phyloP scores from a whole-genome alignment of 2,888 invertebrate genomes.

The Harpagoxenus sublaevis region DNA sequence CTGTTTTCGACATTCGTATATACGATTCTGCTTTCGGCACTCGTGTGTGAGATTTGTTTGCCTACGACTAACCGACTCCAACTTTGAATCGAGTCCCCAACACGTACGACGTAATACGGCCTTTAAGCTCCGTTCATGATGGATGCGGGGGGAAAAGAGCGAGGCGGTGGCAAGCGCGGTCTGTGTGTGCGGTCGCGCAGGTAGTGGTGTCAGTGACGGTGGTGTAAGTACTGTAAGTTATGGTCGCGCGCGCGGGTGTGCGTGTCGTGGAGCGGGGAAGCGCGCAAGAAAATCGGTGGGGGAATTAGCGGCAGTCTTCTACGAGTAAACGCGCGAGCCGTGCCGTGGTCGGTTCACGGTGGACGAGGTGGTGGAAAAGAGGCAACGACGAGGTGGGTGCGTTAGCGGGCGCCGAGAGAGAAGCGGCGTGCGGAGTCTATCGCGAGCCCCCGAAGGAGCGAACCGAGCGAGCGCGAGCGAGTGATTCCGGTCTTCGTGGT shows the following conservation, averaged over 20 bases:
- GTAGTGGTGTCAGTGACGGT: background rate
- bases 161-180: background rate
- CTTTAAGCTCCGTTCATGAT: conserved; percentile 1
- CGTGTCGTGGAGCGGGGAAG: conserved; percentile 30
- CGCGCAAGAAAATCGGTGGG: conserved; percentile 40
- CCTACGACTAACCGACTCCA: background rate
- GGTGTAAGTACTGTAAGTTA: conserved; percentile 25
- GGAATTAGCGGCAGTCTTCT: conserved; percentile 18
- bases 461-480: conserved; percentile 26
- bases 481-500: conserved; percentile 20
- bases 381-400: conserved; percentile 64
- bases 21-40: background rate
- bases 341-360: background rate
- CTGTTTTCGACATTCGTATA: background rate
- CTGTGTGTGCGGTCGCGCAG: conserved; percentile 4
- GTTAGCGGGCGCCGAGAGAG: conserved; percentile 49
- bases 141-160: too few species aligned
- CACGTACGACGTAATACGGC: conserved; percentile 1
- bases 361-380: conserved; percentile 58
- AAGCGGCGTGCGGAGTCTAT: conserved; percentile 53
- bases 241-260: conserved; percentile 43
- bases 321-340: conserved; percentile 38
- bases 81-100: conserved; percentile 12
- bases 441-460: conserved; percentile 19
- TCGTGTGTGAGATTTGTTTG: background rate